These are phyloP conservation scores for Drosophila sturtevanti DNA, from an alignment of 1,140 invertebrate genomes.

Conservation along the genomic window DNA sequence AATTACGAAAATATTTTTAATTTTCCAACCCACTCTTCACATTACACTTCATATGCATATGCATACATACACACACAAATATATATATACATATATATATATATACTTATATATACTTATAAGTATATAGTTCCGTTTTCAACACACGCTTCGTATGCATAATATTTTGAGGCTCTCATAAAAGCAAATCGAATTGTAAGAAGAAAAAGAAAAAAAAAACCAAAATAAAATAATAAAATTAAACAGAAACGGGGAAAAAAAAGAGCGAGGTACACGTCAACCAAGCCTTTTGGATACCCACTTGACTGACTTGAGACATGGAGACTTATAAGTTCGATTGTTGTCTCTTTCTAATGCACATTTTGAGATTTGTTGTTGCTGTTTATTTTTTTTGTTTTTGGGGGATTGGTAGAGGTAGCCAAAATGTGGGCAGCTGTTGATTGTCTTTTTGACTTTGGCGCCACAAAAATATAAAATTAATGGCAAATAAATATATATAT, in stretches of 20 bases:
- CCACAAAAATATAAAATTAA: conserved; percentile 67
- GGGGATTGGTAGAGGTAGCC: conserved; percentile 29
- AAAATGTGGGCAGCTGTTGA: conserved; percentile 75
- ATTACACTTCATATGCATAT: neutral
- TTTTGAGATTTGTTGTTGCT: neutral
- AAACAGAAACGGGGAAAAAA: conserved; percentile 23
- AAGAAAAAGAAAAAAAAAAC: conserved; percentile 31
- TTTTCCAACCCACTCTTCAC: conserved; percentile 3
- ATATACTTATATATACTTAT: no score
- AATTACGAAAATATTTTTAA: conserved; percentile 8
- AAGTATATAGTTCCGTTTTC: conserved; percentile 60
- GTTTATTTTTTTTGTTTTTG: no score
- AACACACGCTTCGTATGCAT: conserved; percentile 65
- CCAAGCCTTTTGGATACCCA: conserved; percentile 38
- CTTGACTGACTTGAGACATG: conserved; percentile 21
- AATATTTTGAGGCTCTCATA: conserved; percentile 57
- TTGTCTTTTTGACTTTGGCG: conserved; percentile 79
- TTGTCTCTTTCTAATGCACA: neutral
- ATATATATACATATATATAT: conserved; percentile 3
- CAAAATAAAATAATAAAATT: conserved; percentile 27
- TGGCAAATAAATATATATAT: conserved; percentile 60
- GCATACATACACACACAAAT: neutral
- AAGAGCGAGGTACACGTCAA: conserved; percentile 28
- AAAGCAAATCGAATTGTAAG: conserved; percentile 74
- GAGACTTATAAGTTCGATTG: neutral